phyloP scores from a whole-genome alignment of 2,888 invertebrate species.

The Nemoura dubitans region DNA sequence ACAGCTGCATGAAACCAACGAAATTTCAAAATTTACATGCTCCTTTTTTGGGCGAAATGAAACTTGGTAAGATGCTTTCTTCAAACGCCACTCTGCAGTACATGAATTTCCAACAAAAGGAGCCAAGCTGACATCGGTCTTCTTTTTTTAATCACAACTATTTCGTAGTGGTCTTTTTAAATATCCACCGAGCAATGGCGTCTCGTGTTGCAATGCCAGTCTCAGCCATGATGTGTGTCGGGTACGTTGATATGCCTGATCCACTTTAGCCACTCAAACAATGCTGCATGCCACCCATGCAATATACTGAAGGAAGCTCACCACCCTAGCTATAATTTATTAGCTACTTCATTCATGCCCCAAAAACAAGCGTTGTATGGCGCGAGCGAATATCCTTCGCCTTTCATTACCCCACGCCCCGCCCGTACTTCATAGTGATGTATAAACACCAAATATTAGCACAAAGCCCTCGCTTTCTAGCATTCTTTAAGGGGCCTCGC shows the following conservation, averaged over 20 bases:
- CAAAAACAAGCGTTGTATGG: neutral
- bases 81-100: neutral
- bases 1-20: neutral
- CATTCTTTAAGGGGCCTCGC: neutral
- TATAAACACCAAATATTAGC: slow-evolving; percentile 7
- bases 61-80: neutral
- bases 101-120: too few species aligned
- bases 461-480: neutral
- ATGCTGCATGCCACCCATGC: neutral
- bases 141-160: neutral
- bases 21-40: neutral
- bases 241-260: neutral
- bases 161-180: neutral
- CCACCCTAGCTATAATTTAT: neutral
- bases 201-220: neutral
- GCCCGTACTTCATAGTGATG: neutral
- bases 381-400: neutral
- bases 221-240: neutral
- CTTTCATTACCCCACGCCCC: neutral
- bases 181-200: neutral
- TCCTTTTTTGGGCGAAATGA: neutral
- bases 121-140: neutral
- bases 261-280: neutral
- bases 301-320: neutral
- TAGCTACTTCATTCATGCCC: neutral